Conservation (phyloP, 2,113 vertebrate genomes). For the Gopherus evgoodei region DNA sequence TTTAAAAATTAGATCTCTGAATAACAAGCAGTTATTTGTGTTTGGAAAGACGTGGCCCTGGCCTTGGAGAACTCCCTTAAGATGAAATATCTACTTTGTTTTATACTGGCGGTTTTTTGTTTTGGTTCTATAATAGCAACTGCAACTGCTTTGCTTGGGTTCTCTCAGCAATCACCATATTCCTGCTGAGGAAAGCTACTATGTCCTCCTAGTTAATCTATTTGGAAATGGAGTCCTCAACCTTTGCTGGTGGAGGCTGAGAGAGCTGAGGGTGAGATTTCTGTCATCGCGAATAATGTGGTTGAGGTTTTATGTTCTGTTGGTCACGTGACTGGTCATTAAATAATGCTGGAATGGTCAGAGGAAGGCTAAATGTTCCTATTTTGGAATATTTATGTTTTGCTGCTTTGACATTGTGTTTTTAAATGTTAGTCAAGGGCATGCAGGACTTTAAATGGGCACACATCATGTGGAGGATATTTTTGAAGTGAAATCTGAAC, state of each 20-base stretch:
- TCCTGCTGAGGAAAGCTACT: neutral
- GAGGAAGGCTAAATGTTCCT: neutral
- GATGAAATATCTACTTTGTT: neutral
- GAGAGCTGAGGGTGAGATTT: neutral
- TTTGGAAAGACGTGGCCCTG: neutral
- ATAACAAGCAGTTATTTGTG: neutral
- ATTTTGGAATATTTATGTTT: neutral
- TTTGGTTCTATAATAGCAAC: neutral
- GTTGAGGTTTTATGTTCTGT: neutral
- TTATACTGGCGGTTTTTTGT: too few species aligned
- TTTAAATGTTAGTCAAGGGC: neutral
- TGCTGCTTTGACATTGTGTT: neutral
- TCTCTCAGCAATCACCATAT: neutral
- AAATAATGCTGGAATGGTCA: neutral
- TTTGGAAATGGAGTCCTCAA: neutral
- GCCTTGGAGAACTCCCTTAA: neutral
- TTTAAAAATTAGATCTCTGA: neutral
- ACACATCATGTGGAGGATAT: neutral
- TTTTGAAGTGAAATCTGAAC: neutral
- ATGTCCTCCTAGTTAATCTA: neutral
- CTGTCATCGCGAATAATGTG: neutral
- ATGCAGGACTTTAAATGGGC: neutral
- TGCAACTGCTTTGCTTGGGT: neutral
- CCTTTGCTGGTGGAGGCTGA: fast-evolving
- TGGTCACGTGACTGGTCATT: neutral